These are phyloP conservation scores for Parazoanthus swiftii DNA, from an alignment of 92 coral and sea anemone species.

Conservation along the genomic window DNA sequence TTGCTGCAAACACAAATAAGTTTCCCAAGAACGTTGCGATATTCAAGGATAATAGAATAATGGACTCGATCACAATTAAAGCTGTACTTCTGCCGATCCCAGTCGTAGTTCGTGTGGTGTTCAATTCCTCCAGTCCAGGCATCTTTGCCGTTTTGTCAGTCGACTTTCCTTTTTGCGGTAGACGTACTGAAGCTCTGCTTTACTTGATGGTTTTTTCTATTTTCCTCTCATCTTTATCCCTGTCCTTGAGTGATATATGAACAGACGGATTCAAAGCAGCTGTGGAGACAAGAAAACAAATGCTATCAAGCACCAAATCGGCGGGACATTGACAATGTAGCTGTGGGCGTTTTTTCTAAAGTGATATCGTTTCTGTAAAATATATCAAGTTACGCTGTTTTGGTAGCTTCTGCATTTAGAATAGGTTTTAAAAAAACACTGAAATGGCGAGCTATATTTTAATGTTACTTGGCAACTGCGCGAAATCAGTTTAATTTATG, in stretches of 20 bases:
- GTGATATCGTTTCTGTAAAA: neutral
- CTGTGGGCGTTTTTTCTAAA: neutral
- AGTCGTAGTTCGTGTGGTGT: neutral
- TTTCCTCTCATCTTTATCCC: neutral
- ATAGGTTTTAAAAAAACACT: neutral
- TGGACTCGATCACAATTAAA: slow-evolving; percentile 2
- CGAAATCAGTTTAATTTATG: neutral
- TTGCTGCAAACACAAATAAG: slow-evolving; percentile 4
- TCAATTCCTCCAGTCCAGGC: neutral
- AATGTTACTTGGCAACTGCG: neutral
- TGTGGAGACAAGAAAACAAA: neutral
- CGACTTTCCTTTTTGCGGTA: neutral
- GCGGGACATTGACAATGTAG: neutral
- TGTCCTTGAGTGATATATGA: neutral
- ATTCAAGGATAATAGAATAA: neutral
- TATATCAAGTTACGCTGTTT: neutral
- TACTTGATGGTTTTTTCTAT: neutral
- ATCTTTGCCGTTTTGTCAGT: neutral
- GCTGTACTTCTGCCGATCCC: slow-evolving; percentile 4
- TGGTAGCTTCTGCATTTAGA: neutral
- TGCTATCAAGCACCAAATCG: neutral
- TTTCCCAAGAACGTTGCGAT: slow-evolving; percentile 1
- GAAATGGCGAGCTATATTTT: neutral
- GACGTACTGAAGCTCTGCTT: neutral
- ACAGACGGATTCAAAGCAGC: slow-evolving; percentile 5